Conservation (phyloP, 1,140 invertebrate species). For the Latrodectus geometricus region DNA sequence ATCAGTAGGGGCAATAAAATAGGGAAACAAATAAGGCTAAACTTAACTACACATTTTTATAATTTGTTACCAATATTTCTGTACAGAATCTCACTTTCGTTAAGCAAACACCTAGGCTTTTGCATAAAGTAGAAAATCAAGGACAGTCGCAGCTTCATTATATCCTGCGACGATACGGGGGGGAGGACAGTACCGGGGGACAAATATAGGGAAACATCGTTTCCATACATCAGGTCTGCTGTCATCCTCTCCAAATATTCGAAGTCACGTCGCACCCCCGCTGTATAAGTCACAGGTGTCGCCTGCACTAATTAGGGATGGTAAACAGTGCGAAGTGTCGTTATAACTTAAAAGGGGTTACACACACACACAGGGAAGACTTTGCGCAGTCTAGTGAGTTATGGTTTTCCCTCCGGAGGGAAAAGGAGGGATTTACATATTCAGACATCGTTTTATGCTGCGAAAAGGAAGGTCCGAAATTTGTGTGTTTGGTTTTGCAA, state of each 20-base stretch:
- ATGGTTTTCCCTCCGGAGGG: neutral
- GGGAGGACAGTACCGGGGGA: neutral
- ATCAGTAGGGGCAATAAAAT: too few species aligned
- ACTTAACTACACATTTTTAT: too few species aligned
- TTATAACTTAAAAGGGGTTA: conserved; percentile 13
- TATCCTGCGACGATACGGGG: neutral
- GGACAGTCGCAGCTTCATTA: conserved; percentile 13
- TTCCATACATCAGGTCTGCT: conserved; percentile 3
- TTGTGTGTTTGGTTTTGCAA: conserved; percentile 5
- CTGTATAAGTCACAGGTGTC: conserved; percentile 6
- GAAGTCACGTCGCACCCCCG: neutral
- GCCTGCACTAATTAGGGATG: neutral
- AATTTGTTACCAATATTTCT: too few species aligned
- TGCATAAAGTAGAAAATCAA: neutral
- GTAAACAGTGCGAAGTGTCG: neutral
- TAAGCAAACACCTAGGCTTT: neutral
- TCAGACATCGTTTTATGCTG: neutral
- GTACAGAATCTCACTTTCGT: too few species aligned
- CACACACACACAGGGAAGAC: neutral
- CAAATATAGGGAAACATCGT: neutral
- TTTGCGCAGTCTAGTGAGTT: neutral
- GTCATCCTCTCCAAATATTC: conserved; percentile 22
- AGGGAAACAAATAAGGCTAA: too few species aligned
- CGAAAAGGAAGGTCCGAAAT: conserved; percentile 4
- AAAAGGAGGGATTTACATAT: conserved; percentile 4